Percentiles rank a stretch among this genome's conserved stretches.
Evolutionary conservation across 2,113 vertebrate species (phyloP).

Genomic region (Ctenomys sociabilis): DNA sequence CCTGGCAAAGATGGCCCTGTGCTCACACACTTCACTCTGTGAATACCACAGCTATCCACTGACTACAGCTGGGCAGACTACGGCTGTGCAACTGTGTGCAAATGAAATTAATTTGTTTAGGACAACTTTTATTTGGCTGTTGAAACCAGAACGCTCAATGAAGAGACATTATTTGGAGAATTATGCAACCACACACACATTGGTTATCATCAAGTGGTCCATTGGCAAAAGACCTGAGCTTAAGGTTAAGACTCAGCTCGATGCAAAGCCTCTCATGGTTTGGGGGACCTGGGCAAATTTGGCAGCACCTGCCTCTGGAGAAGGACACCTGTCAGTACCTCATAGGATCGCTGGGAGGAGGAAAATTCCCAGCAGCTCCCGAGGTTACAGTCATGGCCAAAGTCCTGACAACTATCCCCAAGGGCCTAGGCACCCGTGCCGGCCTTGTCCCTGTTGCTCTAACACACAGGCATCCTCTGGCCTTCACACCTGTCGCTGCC

Average conservation of each 20-base stretch:
- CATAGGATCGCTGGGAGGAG: neutral
- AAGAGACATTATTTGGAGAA: neutral
- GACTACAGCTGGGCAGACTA: neutral
- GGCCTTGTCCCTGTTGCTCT: neutral
- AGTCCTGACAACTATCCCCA: neutral
- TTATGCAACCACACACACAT: neutral
- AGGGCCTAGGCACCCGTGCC: accelerated
- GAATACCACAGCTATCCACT: neutral
- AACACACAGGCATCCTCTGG: neutral
- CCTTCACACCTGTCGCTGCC: neutral
- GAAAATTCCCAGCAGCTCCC: neutral
- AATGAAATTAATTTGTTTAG: neutral
- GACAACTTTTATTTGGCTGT: neutral
- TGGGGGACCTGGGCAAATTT: neutral
- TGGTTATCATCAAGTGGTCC: neutral
- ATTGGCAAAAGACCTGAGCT: neutral
- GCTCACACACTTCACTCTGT: neutral
- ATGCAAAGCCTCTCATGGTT: neutral
- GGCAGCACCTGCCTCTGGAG: neutral
- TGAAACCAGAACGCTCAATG: conserved; percentile 41
- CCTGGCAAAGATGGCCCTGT: neutral
- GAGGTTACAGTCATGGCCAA: neutral
- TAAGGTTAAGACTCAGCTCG: neutral
- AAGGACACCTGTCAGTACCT: neutral
- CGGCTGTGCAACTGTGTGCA: neutral